Percentiles rank a stretch among this genome's conserved stretches.
Conservation (phyloP, 2,888 invertebrate genomes). For the Drosophila prolongata region DNA sequence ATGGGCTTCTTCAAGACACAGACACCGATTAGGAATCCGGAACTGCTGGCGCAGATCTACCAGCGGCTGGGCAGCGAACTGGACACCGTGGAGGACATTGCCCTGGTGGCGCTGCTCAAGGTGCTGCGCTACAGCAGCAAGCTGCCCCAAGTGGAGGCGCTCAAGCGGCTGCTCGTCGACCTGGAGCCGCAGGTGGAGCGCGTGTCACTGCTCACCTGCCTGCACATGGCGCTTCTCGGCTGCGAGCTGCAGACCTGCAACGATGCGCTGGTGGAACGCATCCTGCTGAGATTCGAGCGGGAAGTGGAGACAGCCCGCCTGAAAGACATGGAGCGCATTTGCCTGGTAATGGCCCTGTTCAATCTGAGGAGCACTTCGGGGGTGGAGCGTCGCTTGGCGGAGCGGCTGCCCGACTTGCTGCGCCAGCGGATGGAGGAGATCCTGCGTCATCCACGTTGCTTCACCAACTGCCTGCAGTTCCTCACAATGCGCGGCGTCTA, state of each 20-base stretch:
- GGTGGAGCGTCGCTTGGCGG: slow-evolving; percentile 85
- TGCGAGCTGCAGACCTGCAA: slow-evolving; percentile 86
- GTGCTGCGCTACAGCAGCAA: slow-evolving; percentile 86
- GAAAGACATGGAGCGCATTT: slow-evolving; percentile 91
- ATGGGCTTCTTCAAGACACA: slow-evolving; percentile 92
- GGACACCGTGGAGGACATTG: slow-evolving; percentile 87
- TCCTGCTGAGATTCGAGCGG: slow-evolving; percentile 86
- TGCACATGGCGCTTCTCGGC: slow-evolving; percentile 88
- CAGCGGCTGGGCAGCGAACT: slow-evolving; percentile 85
- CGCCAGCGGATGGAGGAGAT: slow-evolving; percentile 86
- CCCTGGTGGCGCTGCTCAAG: slow-evolving; percentile 87
- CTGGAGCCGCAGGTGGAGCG: slow-evolving; percentile 86
- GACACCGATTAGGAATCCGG: slow-evolving; percentile 86
- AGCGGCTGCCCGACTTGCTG: slow-evolving; percentile 85
- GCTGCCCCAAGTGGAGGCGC: slow-evolving; percentile 83
- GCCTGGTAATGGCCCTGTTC: slow-evolving; percentile 87
- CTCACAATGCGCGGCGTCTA: slow-evolving; percentile 86
- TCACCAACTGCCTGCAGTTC: slow-evolving; percentile 87
- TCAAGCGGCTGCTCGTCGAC: slow-evolving; percentile 86
- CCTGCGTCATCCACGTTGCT: slow-evolving; percentile 86
- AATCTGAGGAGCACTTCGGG: slow-evolving; percentile 86
- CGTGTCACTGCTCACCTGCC: slow-evolving; percentile 87
- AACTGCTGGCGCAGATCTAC: slow-evolving; percentile 86
- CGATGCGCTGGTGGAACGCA: slow-evolving; percentile 84
- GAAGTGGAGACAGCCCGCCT: slow-evolving; percentile 86